Percentiles rank a stretch among this genome's conserved stretches.
Conservation (phyloP, 2,888 invertebrate genomes). For the Siphlonurus alternatus region DNA sequence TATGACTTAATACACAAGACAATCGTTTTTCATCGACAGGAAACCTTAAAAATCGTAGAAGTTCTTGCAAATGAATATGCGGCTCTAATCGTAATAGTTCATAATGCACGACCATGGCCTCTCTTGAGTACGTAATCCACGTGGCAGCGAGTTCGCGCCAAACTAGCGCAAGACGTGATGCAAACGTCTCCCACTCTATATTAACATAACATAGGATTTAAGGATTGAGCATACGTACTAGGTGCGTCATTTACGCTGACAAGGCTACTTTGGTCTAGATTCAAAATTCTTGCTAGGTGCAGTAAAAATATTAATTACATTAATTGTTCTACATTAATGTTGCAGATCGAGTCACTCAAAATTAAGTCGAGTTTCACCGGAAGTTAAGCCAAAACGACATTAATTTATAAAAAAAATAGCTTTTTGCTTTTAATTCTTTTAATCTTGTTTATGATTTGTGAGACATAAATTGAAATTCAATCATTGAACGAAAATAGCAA, state of each 20-base stretch:
- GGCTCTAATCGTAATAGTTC: constrained; percentile 20
- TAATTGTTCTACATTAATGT: too few relatives aligned
- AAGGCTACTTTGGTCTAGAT: too few relatives aligned
- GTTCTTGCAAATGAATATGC: constrained; percentile 15
- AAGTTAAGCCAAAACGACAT: too few relatives aligned
- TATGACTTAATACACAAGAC: constrained; percentile 18
- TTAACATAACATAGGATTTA: background rate
- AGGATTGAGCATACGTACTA: background rate
- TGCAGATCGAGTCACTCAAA: too few relatives aligned
- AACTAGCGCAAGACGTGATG: constrained; percentile 12
- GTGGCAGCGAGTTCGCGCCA: constrained; percentile 15
- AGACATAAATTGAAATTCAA: too few relatives aligned
- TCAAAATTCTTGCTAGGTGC: too few relatives aligned
- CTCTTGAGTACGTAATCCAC: constrained; percentile 15
- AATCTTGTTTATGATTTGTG: too few relatives aligned
- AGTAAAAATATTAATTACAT: too few relatives aligned
- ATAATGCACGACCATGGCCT: constrained; percentile 20
- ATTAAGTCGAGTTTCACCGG: too few relatives aligned
- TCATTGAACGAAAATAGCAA: too few relatives aligned
- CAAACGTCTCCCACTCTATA: constrained; percentile 15
- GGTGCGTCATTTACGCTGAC: background rate
- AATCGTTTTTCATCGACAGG: constrained; percentile 18
- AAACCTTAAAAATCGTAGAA: constrained; percentile 18
- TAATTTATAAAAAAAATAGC: too few relatives aligned
- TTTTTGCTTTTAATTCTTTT: too few relatives aligned